These are phyloP conservation scores for Patagioenas fasciata DNA, from an alignment of 2,113 vertebrate species.

Conservation along the genomic window DNA sequence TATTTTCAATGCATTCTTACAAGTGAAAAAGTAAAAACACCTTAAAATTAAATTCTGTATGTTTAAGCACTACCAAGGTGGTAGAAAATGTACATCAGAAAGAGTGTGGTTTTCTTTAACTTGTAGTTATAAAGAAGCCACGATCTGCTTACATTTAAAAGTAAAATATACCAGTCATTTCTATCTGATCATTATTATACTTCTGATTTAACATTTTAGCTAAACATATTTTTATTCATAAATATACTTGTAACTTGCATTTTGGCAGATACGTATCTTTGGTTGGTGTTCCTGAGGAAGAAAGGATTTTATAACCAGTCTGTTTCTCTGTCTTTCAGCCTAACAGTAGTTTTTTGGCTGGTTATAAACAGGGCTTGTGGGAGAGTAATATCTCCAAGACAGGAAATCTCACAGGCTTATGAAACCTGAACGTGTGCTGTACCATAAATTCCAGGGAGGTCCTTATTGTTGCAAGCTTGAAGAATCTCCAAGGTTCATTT, in stretches of 20 bases:
- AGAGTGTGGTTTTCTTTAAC: not conserved
- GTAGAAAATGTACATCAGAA: not conserved
- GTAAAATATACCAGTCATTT: not conserved
- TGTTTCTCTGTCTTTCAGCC: not conserved
- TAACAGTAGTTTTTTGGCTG: not conserved
- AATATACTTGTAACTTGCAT: not conserved
- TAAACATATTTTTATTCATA: not conserved
- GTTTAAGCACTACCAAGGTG: not conserved
- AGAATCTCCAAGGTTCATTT: rapidly evolving
- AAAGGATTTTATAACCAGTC: not conserved
- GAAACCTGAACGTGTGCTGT: not conserved
- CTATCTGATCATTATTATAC: not conserved
- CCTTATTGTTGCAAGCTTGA: not conserved
- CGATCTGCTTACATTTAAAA: not conserved
- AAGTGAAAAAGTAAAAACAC: not conserved
- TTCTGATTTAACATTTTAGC: not conserved
- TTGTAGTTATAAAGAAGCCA: not conserved
- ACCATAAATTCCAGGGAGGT: not conserved
- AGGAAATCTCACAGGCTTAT: not conserved
- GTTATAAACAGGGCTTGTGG: not conserved
- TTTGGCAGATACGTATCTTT: not conserved
- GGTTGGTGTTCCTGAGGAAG: not conserved
- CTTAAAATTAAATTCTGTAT: not conserved
- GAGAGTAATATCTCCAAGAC: not conserved
- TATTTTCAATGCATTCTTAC: not conserved